Percentiles rank a stretch among this genome's conserved stretches.
phyloP scores from a whole-genome alignment of 2,888 invertebrate genomes.

The Mystacides longicornis region DNA sequence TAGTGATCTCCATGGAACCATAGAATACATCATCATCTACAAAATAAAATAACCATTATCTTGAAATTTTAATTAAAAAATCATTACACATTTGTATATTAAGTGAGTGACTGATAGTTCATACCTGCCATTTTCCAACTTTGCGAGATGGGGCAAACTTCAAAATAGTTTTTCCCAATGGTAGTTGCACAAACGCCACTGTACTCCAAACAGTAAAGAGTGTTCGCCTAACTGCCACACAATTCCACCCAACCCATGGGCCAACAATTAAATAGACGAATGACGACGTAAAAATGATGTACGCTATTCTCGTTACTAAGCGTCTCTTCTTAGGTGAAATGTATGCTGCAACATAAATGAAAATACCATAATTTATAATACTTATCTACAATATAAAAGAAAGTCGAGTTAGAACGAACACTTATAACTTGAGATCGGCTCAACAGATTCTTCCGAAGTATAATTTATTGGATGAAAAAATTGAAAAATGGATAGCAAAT shows the following conservation, averaged over 20 bases:
- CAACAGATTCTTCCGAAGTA: too few species aligned
- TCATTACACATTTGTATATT: not conserved
- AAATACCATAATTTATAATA: too few species aligned
- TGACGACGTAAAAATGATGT: conserved; percentile 16
- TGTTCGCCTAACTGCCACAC: conserved; percentile 10
- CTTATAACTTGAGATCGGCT: too few species aligned
- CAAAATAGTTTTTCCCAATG: conserved; percentile 13
- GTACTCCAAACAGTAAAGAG: conserved; percentile 13
- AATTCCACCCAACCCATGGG: conserved; percentile 21
- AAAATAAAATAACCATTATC: conserved; percentile 17
- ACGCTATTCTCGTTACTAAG: conserved; percentile 1
- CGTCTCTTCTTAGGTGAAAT: not conserved
- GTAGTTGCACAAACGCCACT: conserved; percentile 15
- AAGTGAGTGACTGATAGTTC: not conserved
- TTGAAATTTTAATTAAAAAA: not conserved
- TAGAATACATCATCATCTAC: conserved; percentile 48
- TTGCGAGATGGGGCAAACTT: conserved; percentile 15
- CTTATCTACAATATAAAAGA: too few species aligned
- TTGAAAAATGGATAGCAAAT: too few species aligned
- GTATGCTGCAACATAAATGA: not conserved
- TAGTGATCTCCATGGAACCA: conserved; percentile 52
- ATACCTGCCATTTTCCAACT: conserved; percentile 21
- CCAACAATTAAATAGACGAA: conserved; percentile 22
- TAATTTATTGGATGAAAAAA: too few species aligned
- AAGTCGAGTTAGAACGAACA: too few species aligned